Conservation (phyloP, 2,797 vertebrate species). For the Pantherophis vulpinus region DNA sequence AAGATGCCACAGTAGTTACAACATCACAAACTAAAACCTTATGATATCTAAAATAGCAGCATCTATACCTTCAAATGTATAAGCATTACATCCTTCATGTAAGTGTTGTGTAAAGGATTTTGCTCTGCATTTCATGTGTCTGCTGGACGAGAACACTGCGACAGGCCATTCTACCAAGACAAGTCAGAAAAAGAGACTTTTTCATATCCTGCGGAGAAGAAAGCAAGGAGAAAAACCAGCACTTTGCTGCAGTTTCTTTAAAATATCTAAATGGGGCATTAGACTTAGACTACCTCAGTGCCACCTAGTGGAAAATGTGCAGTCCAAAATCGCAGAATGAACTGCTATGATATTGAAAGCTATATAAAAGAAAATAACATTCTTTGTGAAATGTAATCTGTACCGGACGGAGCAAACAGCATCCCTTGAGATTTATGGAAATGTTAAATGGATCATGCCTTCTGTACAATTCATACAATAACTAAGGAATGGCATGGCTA, state of each 20-base stretch:
- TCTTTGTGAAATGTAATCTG: background rate
- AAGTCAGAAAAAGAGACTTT: background rate
- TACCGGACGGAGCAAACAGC: background rate
- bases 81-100: background rate
- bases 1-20: background rate
- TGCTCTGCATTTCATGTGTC: background rate
- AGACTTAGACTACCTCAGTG: background rate
- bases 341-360: background rate
- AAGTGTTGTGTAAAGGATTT: background rate
- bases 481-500: background rate
- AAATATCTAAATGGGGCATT: background rate
- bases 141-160: background rate
- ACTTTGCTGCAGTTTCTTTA: background rate
- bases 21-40: background rate
- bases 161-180: background rate
- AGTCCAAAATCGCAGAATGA: background rate
- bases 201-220: background rate
- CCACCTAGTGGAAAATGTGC: background rate
- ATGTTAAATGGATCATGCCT: background rate
- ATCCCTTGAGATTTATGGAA: background rate
- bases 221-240: background rate
- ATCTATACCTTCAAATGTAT: background rate
- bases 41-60: background rate
- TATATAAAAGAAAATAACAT: background rate
- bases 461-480: conserved; percentile 4